Conservation (phyloP, 2,113 vertebrate genomes). For the Mola mola region DNA sequence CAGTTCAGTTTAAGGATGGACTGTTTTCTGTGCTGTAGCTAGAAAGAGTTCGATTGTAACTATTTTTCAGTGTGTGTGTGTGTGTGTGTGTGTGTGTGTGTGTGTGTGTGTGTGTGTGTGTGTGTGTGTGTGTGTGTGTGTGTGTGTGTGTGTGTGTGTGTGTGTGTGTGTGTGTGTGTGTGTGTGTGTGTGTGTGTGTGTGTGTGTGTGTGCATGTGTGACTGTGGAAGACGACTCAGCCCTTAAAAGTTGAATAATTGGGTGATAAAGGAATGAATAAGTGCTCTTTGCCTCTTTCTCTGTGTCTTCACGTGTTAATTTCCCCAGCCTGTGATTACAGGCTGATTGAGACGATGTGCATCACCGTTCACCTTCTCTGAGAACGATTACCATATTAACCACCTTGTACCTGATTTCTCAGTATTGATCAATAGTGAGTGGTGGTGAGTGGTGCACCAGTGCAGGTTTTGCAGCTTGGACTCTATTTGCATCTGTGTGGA, state of each 20-base stretch:
- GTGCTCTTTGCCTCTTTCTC: neutral
- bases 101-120: too few relatives aligned
- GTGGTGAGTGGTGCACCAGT: slow-evolving; percentile 1
- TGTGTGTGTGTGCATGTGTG: too few relatives aligned
- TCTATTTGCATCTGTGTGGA: neutral
- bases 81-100: too few relatives aligned
- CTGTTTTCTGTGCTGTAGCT: neutral
- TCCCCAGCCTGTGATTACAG: slow-evolving; percentile 49
- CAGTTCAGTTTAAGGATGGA: neutral
- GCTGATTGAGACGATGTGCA: slow-evolving; percentile 32
- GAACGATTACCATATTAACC: slow-evolving; percentile 35
- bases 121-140: too few relatives aligned
- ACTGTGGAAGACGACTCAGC: slow-evolving; percentile 9
- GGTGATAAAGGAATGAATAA: too few relatives aligned
- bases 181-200: slow-evolving; percentile 7
- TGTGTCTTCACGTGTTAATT: slow-evolving; percentile 43
- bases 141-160: slow-evolving; percentile 1
- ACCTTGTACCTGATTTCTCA: slow-evolving; percentile 43
- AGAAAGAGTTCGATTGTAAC: neutral
- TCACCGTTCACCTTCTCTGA: slow-evolving; percentile 37
- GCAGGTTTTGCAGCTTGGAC: neutral
- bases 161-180: too few relatives aligned
- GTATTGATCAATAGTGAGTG: slow-evolving; percentile 45
- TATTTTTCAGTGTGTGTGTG: neutral
- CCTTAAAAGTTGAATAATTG: slow-evolving; percentile 1